Evolutionary conservation across 2,888 invertebrate genomes (phyloP).

Genomic region (Euplexia lucipara): DNA sequence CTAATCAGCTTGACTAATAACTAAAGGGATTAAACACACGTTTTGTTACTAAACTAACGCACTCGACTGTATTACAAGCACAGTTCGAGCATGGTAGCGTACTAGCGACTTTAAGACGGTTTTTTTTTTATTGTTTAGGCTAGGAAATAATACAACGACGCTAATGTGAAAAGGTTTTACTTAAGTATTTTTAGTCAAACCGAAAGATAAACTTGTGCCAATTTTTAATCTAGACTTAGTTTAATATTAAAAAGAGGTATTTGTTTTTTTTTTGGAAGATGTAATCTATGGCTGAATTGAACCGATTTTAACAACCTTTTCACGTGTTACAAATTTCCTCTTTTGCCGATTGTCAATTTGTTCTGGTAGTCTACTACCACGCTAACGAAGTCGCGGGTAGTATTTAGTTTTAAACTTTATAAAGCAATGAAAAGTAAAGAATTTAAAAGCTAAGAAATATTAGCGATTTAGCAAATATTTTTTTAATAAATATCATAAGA

Average conservation of each 20-base stretch:
- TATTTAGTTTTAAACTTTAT: not conserved
- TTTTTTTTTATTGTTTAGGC: not conserved
- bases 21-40: slow-evolving; percentile 17
- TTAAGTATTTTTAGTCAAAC: not conserved
- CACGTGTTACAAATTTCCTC: too few relatives aligned
- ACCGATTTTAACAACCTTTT: too few relatives aligned
- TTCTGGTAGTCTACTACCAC: too few relatives aligned
- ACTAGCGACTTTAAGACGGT: not conserved
- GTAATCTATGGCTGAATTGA: too few relatives aligned
- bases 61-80: slow-evolving; percentile 15
- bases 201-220: not conserved
- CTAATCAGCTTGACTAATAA: slow-evolving; percentile 27
- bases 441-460: slow-evolving; percentile 12
- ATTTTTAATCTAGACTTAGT: slow-evolving; percentile 6
- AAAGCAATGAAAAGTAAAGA: slow-evolving; percentile 12
- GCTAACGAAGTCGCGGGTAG: too few relatives aligned
- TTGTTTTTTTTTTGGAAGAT: too few relatives aligned
- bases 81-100: slow-evolving; percentile 4
- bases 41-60: slow-evolving; percentile 15
- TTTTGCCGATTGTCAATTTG: too few relatives aligned
- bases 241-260: too few relatives aligned
- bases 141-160: not conserved
- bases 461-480: slow-evolving; percentile 1
- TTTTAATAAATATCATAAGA: not conserved
- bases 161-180: not conserved